Evolutionary conservation across 2,113 vertebrate species (phyloP).

Genomic region (Epinephelus moara): DNA sequence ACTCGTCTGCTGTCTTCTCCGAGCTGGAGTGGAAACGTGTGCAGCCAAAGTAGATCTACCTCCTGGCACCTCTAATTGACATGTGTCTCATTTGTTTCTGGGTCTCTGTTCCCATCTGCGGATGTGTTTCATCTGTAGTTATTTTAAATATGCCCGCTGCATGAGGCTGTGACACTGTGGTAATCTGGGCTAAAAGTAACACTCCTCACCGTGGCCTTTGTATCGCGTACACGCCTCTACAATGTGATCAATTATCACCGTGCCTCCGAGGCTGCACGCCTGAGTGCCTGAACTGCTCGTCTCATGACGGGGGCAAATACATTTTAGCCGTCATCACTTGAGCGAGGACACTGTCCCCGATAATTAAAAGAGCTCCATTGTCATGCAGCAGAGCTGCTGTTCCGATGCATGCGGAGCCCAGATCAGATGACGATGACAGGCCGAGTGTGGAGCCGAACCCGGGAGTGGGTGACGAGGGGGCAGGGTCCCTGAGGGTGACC

Average conservation of each 20-base stretch:
- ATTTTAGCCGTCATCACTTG: slow-evolving; percentile 66
- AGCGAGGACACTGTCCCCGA: slow-evolving; percentile 63
- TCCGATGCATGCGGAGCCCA: slow-evolving; percentile 49
- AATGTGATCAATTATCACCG: slow-evolving; percentile 73
- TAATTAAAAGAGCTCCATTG: slow-evolving; percentile 84
- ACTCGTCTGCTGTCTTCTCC: not conserved
- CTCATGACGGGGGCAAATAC: slow-evolving; percentile 46
- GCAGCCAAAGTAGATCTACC: too few relatives aligned
- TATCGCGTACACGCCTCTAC: slow-evolving; percentile 43
- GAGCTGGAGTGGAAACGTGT: too few relatives aligned
- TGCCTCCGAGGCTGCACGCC: slow-evolving; percentile 53
- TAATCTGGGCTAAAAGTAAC: slow-evolving; percentile 61
- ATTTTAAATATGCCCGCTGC: not conserved
- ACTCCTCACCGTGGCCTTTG: slow-evolving; percentile 61
- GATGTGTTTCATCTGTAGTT: slow-evolving; percentile 9
- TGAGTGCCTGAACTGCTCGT: slow-evolving; percentile 59
- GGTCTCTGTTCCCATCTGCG: not conserved
- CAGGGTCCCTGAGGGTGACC: slow-evolving; percentile 71
- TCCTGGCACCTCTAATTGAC: not conserved
- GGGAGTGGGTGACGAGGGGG: slow-evolving; percentile 43
- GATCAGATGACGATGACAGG: slow-evolving; percentile 78
- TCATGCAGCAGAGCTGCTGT: slow-evolving; percentile 52
- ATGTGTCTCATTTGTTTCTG: too few relatives aligned
- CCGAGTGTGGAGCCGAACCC: slow-evolving; percentile 49
- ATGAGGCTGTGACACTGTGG: slow-evolving; percentile 18